Evolutionary conservation across 2,113 vertebrate species (phyloP).

Genomic region (Ophthalmolycus amberensis): DNA sequence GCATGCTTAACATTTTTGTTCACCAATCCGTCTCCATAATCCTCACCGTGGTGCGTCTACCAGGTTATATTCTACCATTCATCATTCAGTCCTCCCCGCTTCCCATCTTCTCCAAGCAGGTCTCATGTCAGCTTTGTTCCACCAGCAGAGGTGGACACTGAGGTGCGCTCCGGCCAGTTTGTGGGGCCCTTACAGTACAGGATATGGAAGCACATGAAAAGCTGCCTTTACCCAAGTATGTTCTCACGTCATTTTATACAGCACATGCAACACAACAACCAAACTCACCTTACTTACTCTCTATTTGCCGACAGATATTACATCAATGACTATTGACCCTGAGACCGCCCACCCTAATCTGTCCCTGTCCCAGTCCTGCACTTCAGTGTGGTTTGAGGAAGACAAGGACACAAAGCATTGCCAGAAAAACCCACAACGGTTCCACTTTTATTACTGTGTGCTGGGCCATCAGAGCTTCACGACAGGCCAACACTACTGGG

Average conservation of each 20-base stretch:
- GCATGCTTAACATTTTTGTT: constrained; percentile 8
- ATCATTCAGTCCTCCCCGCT: constrained; percentile 8
- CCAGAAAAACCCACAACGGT: constrained; percentile 67
- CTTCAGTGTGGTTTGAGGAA: constrained; percentile 74
- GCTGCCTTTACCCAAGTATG: constrained; percentile 83
- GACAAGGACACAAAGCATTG: constrained; percentile 51
- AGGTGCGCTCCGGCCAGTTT: constrained; percentile 78
- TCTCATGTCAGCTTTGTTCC: constrained; percentile 78
- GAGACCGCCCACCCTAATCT: constrained; percentile 82
- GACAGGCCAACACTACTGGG: constrained; percentile 84
- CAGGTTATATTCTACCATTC: constrained; percentile 9
- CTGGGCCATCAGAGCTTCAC: constrained; percentile 75
- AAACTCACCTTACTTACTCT: background rate
- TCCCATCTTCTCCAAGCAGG: constrained; percentile 55
- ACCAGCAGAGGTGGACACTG: constrained; percentile 71
- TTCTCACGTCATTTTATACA: background rate
- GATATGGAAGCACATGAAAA: constrained; percentile 86
- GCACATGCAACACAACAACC: background rate
- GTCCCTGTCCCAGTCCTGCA: constrained; percentile 68
- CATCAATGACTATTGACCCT: constrained; percentile 78
- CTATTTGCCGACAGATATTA: constrained; percentile 70
- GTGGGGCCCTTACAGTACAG: constrained; percentile 84
- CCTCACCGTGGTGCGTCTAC: constrained; percentile 2
- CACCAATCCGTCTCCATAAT: background rate
- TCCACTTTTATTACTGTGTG: constrained; percentile 81